phyloP scores from a whole-genome alignment of 2,113 vertebrate genomes.

The Strigops habroptila region DNA sequence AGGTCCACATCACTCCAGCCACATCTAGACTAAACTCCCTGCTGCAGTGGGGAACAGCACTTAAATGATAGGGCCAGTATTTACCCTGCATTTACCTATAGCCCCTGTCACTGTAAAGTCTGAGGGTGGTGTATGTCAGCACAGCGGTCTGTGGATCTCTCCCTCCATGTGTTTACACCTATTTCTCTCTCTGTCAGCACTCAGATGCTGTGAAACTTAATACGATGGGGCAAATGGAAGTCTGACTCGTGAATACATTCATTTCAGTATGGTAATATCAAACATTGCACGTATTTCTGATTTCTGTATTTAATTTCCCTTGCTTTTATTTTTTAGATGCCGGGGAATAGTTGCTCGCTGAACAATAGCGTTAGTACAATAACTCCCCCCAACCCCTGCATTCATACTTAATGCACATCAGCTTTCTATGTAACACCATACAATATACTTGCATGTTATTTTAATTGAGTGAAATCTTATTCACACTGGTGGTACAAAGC shows the following conservation, averaged over 20 bases:
- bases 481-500: constrained; percentile 43
- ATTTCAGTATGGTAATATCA: constrained; percentile 49
- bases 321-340: constrained; percentile 12
- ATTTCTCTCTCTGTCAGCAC: not conserved
- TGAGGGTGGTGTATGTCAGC: not conserved
- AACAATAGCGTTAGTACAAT: constrained; percentile 30
- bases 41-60: not conserved
- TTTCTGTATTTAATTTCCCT: constrained; percentile 59
- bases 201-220: not conserved
- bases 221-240: not conserved
- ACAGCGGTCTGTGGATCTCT: not conserved
- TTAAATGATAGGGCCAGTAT: not conserved
- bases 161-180: not conserved
- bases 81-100: not conserved
- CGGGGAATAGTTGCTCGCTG: not conserved
- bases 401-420: constrained; percentile 25
- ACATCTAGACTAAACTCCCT: not conserved
- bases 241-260: constrained; percentile 17
- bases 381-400: constrained; percentile 10
- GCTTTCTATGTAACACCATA: constrained; percentile 16
- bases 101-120: not conserved
- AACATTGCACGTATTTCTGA: constrained; percentile 39
- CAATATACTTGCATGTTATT: constrained; percentile 37
- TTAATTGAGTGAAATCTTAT: constrained; percentile 64
- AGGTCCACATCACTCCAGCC: not conserved